Conservation (phyloP, 2,113 vertebrate species). For the Vulpes vulpes region DNA sequence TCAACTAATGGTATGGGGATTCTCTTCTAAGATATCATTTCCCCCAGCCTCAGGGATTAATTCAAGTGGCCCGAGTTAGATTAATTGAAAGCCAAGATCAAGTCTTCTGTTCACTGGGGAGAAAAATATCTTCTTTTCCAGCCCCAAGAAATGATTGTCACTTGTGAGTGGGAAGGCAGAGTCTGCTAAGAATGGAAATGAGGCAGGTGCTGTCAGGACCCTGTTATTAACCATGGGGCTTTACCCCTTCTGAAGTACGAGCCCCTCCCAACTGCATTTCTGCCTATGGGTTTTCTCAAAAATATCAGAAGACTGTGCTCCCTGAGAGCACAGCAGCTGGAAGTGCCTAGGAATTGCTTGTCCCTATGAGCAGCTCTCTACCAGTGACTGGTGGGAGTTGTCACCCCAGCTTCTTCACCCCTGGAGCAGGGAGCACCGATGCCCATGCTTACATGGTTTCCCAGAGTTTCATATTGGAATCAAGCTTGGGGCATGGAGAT, state of each 20-base stretch:
- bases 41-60: not conserved
- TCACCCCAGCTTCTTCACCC: not conserved
- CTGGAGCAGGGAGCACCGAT: fast-evolving
- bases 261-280: not conserved
- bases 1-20: not conserved
- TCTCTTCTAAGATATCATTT: not conserved
- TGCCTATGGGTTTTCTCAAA: not conserved
- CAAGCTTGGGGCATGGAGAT: not conserved
- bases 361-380: not conserved
- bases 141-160: not conserved
- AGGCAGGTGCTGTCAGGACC: too few species aligned
- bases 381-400: not conserved
- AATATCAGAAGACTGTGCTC: not conserved
- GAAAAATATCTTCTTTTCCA: not conserved
- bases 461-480: not conserved
- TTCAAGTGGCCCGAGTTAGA: not conserved
- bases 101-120: not conserved
- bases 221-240: fast-evolving
- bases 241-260: not conserved
- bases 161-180: not conserved
- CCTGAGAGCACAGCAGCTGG: not conserved
- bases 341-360: too few species aligned
- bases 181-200: not conserved
- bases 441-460: fast-evolving
- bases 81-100: not conserved